Percentiles rank a stretch among this genome's conserved stretches.
phyloP scores from a whole-genome alignment of 2,888 invertebrate genomes.

The Macrosiphum euphorbiae region DNA sequence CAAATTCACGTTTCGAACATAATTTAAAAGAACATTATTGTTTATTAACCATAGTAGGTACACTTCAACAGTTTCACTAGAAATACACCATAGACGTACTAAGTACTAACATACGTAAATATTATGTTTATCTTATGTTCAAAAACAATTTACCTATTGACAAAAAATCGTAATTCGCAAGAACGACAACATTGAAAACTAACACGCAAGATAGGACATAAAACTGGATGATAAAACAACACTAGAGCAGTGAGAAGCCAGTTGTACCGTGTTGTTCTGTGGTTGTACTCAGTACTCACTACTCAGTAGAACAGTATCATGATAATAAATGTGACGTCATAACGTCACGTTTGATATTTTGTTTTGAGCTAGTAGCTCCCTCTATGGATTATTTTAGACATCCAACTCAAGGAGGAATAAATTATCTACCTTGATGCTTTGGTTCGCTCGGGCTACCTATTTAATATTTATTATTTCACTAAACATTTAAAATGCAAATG shows the following conservation, averaged over 20 bases:
- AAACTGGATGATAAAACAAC: constrained; percentile 42
- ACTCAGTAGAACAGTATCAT: not conserved
- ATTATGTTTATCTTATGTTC: not conserved
- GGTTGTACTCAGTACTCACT: no score
- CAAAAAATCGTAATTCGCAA: not conserved
- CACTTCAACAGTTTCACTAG: not conserved
- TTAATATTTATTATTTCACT: not conserved
- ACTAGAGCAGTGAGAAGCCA: not conserved
- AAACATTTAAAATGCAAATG: not conserved
- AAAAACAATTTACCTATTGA: not conserved
- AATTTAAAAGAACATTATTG: constrained; percentile 11
- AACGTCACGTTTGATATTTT: constrained; percentile 15
- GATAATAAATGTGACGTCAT: constrained; percentile 52
- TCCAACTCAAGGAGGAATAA: not conserved
- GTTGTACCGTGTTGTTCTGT: not conserved
- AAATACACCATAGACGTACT: not conserved
- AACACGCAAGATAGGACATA: not conserved
- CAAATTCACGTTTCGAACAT: not conserved
- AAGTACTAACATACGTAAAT: not conserved
- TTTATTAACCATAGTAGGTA: not conserved
- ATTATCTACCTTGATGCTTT: not conserved
- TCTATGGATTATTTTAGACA: constrained; percentile 5
- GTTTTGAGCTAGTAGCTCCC: constrained; percentile 39
- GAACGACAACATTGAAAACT: not conserved
- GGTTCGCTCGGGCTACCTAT: not conserved